Conservation (phyloP, 1,140 invertebrate genomes). For the Penaeus indicus region DNA sequence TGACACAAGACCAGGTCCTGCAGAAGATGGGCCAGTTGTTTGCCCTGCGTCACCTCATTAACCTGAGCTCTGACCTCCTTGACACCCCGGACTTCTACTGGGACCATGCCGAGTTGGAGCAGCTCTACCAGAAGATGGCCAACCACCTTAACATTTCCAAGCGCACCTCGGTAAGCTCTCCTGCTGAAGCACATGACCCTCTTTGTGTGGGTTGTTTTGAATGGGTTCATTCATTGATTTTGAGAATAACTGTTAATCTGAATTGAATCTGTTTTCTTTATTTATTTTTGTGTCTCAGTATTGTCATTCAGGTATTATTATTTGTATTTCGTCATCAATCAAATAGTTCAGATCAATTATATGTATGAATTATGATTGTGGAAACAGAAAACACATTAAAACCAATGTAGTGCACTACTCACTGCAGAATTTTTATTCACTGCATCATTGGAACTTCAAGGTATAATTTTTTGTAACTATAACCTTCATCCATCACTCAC, state of each 20-base stretch:
- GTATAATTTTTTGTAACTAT: background rate
- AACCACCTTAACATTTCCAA: slow-evolving; percentile 87
- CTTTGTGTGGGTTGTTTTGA: background rate
- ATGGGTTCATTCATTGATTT: background rate
- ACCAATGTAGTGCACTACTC: too few species aligned
- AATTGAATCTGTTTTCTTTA: too few species aligned
- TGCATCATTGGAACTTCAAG: too few species aligned
- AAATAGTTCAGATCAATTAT: too few species aligned
- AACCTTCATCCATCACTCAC: background rate
- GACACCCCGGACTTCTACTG: slow-evolving; percentile 98
- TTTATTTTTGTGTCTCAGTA: too few species aligned
- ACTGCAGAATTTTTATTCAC: too few species aligned
- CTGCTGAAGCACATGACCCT: background rate
- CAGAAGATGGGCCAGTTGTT: slow-evolving; percentile 93
- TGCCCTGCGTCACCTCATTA: slow-evolving; percentile 88
- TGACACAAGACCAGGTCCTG: slow-evolving; percentile 76
- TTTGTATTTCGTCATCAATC: too few species aligned
- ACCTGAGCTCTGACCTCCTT: slow-evolving; percentile 91
- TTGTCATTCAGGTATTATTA: too few species aligned
- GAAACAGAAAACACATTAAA: too few species aligned
- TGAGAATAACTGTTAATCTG: too few species aligned
- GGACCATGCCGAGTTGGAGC: slow-evolving; percentile 90
- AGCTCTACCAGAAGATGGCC: slow-evolving; percentile 83
- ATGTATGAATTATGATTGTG: too few species aligned
- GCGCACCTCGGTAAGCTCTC: slow-evolving; percentile 79